phyloP scores from a whole-genome alignment of 2,888 invertebrate species.

The Clunio marinus region DNA sequence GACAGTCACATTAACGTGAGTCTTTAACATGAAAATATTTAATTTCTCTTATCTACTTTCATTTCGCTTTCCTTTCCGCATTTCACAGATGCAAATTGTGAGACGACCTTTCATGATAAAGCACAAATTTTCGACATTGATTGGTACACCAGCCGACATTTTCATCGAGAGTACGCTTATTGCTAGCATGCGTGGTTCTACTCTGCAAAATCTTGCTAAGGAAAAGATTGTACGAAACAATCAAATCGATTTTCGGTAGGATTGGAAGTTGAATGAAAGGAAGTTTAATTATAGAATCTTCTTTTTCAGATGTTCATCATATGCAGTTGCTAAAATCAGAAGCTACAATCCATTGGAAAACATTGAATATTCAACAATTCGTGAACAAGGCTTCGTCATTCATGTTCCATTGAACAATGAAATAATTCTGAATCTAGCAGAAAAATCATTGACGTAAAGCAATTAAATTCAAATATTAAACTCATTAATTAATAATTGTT shows the following conservation, averaged over 20 bases:
- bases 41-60: too few relatives aligned
- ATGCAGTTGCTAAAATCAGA: conserved; percentile 52
- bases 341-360: conserved; percentile 62
- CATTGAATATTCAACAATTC: conserved; percentile 61
- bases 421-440: conserved; percentile 46
- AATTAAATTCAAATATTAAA: background rate
- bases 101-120: conserved; percentile 56
- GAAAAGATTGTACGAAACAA: conserved; percentile 58
- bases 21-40: too few relatives aligned
- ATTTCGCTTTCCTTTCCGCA: conserved; percentile 44
- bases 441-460: conserved; percentile 43
- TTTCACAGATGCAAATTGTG: conserved; percentile 52
- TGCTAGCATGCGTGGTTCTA: conserved; percentile 65
- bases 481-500: background rate
- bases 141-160: conserved; percentile 57
- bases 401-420: conserved; percentile 60
- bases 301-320: conserved; percentile 56
- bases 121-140: conserved; percentile 55
- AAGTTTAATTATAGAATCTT: too few relatives aligned
- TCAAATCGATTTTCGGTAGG: conserved; percentile 59
- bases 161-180: conserved; percentile 53
- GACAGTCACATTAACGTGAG: conserved; percentile 58
- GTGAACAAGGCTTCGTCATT: conserved; percentile 65
- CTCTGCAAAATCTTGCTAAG: conserved; percentile 58
- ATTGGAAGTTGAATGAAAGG: background rate